A percentile compares a stretch with the other conserved stretches of the same genome.
These are phyloP conservation scores for Alectoris magna DNA, from an alignment of 2,797 vertebrate genomes.

Conservation along the genomic window DNA sequence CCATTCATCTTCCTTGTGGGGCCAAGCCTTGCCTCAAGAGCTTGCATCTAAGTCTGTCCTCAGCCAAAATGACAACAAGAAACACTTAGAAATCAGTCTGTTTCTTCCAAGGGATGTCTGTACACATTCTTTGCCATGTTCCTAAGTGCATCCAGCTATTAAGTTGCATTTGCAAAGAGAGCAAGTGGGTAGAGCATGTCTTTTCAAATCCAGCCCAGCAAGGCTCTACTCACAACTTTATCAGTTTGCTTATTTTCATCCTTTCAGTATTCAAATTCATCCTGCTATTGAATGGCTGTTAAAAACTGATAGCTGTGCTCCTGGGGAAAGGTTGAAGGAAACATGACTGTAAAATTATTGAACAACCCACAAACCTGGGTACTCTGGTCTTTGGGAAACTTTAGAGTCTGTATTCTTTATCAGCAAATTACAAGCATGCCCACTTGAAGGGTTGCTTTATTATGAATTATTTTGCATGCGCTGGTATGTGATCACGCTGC, in stretches of 20 bases:
- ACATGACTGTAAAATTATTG: not conserved
- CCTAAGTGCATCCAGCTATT: not conserved
- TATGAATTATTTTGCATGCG: not conserved
- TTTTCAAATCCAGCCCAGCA: not conserved
- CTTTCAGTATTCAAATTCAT: not conserved
- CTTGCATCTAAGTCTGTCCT: not conserved
- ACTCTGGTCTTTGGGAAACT: not conserved
- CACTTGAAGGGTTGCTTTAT: not conserved
- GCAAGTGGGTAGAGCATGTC: not conserved
- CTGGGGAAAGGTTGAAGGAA: not conserved
- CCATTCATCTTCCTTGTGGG: not conserved
- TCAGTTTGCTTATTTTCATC: not conserved
- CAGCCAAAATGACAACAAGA: not conserved
- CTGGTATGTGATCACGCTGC: not conserved
- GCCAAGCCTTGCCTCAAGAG: not conserved
- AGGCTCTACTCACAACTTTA: not conserved
- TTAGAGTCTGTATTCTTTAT: not conserved
- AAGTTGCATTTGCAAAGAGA: not conserved
- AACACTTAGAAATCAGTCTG: not conserved
- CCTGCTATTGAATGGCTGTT: not conserved
- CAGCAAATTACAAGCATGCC: not conserved
- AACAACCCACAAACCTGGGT: not conserved
- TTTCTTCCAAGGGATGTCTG: not conserved
- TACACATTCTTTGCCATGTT: fast-evolving
- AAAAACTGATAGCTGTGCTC: not conserved